These are phyloP conservation scores for Hyphantria cunea DNA, from an alignment of 1,140 invertebrate species.

Conservation along the genomic window DNA sequence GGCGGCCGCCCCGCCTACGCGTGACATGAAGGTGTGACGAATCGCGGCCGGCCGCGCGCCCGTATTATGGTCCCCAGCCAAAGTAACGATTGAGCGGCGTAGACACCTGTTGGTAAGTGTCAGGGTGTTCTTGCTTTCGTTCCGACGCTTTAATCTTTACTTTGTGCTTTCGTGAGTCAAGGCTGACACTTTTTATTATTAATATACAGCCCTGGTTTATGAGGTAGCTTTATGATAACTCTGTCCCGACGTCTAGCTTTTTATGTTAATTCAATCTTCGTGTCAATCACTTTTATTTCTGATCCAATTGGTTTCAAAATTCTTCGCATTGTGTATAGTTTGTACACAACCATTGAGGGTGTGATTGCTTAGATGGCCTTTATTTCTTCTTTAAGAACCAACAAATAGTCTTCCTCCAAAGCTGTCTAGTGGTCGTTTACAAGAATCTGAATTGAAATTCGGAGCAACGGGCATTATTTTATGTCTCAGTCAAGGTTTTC, in stretches of 20 bases:
- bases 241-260: constrained; percentile 31
- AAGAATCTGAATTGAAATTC: constrained; percentile 69
- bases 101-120: constrained; percentile 77
- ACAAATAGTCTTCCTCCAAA: constrained; percentile 86
- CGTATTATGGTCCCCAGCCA: constrained; percentile 64
- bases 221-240: constrained; percentile 35
- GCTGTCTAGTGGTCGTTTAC: constrained; percentile 82
- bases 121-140: constrained; percentile 79
- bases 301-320: constrained; percentile 3
- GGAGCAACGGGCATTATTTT: constrained; percentile 79
- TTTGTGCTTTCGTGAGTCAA: constrained; percentile 72
- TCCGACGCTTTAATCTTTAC: constrained; percentile 78
- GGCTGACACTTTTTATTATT: constrained; percentile 31
- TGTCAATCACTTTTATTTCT: constrained; percentile 12
- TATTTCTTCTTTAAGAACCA: constrained; percentile 82
- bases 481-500: constrained; percentile 84
- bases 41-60: constrained; percentile 73
- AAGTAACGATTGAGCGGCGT: constrained; percentile 77
- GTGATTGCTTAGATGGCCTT: constrained; percentile 18
- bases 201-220: constrained; percentile 31
- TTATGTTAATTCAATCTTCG: constrained; percentile 25
- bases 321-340: constrained; percentile 10
- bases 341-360: background rate
- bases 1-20: constrained; percentile 59
- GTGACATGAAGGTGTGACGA: constrained; percentile 73